Evolutionary conservation across 2,888 invertebrate species (phyloP).

Genomic region (Plemyria rubiginata): DNA sequence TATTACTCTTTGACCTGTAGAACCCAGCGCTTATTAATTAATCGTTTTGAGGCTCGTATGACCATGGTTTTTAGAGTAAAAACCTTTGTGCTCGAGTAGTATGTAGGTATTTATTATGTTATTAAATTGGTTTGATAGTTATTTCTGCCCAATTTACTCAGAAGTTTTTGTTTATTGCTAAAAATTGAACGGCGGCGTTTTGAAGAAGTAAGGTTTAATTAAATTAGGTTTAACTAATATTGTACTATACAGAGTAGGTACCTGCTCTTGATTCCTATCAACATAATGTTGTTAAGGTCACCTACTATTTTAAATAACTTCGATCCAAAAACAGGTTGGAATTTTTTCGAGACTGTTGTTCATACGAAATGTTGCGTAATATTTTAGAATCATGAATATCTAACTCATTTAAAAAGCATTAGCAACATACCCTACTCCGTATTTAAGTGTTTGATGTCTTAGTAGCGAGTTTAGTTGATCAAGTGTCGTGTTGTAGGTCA

Average conservation of each 20-base stretch:
- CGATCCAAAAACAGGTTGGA: conserved; percentile 46
- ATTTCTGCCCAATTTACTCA: not conserved
- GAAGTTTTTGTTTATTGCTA: not conserved
- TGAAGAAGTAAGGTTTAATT: no score
- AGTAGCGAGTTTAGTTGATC: conserved; percentile 59
- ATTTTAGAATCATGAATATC: conserved; percentile 59
- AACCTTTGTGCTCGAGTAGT: not conserved
- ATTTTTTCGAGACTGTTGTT: conserved; percentile 49
- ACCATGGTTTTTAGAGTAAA: conserved; percentile 20
- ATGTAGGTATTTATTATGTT: not conserved
- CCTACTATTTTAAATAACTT: conserved; percentile 43
- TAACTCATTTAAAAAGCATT: conserved; percentile 68
- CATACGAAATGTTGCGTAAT: conserved; percentile 56
- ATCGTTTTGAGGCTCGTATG: conserved; percentile 39
- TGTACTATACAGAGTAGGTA: not conserved
- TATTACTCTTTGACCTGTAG: conserved; percentile 57
- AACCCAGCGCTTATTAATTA: conserved; percentile 48
- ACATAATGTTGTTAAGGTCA: conserved; percentile 43
- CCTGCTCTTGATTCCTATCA: conserved; percentile 10
- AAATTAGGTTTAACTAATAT: not conserved
- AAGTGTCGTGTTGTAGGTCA: conserved; percentile 35
- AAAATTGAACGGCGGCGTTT: not conserved
- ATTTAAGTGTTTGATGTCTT: conserved; percentile 61
- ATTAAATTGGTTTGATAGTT: not conserved
- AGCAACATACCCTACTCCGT: conserved; percentile 49